Base-by-base conservation (phyloP, 2,113 vertebrate species). In the Apodemus sylvaticus region DNA sequence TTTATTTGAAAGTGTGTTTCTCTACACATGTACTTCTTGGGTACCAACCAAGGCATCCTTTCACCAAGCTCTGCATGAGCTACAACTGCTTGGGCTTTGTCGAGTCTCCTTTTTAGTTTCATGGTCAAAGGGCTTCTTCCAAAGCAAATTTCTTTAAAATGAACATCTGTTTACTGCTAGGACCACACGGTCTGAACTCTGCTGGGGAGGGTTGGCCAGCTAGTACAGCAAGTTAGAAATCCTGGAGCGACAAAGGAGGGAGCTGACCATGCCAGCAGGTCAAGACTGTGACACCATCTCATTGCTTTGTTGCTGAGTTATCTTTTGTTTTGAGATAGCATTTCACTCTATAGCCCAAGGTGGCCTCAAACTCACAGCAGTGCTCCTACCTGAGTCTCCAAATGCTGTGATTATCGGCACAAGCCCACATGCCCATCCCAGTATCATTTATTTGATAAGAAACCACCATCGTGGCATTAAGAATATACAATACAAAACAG, bases 141-240 rank as follows among this genome's bases (percentile, higher is more conserved):
- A 93, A 83, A 94, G 66, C 39, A 89, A 96, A 89, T 86, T 93
- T 1, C 81, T 93, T 86, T 82, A 94, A 82, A 89, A 62, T 3
- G 89, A 77, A 29, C 5, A 55, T 58, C 51, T n/a, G 36, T 58
- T 58, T 17, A n/a, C 45, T 66, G 85, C 39, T 10, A 74, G 31
- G 42, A 89, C 81, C 77, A 17, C 20, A 31, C 31, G 4, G 39
- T 82, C 86, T 53, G 60, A 89, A 60, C 7, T 42, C 2, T 2
- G 0, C 24, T 70, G 51, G 51, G 45, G 53, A 92, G 22, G 87
- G 58, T 77, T 92, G 39, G 53, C 31, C 48, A 92, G 10, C 48
- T 85, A 73, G 53, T 5, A 77, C 24, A 6, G 70, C 31, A 12
- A 45, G 39, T 39, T n/a, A 83, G 81, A 78, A 29, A 10, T 29